Evolutionary conservation across 2,113 vertebrate species (phyloP), one percentile per base, ranked within the genome.

Genomic region (Alouatta palliata): DNA sequence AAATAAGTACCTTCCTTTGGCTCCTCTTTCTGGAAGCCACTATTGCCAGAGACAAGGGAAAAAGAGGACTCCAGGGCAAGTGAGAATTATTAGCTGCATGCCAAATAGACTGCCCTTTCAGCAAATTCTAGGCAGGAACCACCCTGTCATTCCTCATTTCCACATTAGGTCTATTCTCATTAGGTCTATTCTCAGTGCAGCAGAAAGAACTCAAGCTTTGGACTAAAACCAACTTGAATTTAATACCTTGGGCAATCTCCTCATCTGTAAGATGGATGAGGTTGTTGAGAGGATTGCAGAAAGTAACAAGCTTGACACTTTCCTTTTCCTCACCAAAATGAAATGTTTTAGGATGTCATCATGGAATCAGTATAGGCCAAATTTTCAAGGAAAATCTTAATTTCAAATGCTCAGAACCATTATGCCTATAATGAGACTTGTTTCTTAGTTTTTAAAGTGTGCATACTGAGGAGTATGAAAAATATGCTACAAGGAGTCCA

Each of bases 391-490:
- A 19, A 76, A 30, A 32, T 86, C 52, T 77, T 73, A 66, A 77
- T 86, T 71, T 91, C 23, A 77, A 79, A 56, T 85, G 58, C 30
- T 85, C 27, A 58, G 20, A 30, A 30, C 32, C 56, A 82, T 93
- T 82, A 75, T 86, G 4, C 25, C 12, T 52, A 45, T 19, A n/a
- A 23, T 49, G 52, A 71, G 45, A 80, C 9, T 66, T 56, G 10
- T n/a, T 85, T 80, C 20, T 68, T 87, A 77, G 23, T 81, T 93
- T 95, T 54, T 32, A 84, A 90, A 96, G 71, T 73, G 27, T 45
- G 5, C 40, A 17, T 45, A 5, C 27, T 25, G 79, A 4, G 21
- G 10, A 35, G 8, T 66, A n/a, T 40, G 32, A 58, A 87, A 95
- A 80, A 64, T 49, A 87, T 17, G 12, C 52, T 76, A 61, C 11